These are phyloP conservation scores for Zoanthus sansibaricus DNA, from an alignment of 92 coral and sea anemone genomes.

Conservation along the genomic window DNA sequence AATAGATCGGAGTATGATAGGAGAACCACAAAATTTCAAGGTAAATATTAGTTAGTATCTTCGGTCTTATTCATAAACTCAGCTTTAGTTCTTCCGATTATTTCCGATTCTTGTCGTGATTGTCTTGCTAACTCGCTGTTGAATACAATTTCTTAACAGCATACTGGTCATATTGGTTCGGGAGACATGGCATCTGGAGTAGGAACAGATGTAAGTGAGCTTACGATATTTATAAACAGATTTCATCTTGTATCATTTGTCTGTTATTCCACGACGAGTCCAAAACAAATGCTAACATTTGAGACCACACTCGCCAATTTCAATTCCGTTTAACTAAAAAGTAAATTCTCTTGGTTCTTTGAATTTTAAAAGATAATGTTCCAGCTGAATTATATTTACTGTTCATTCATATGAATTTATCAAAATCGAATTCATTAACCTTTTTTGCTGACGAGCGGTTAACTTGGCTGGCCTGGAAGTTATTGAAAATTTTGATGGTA, in stretches of 20 bases:
- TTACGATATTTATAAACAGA: conserved; percentile 13
- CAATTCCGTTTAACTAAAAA: conserved; percentile 20
- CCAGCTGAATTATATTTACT: not conserved
- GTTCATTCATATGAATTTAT: not conserved
- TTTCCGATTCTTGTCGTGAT: not conserved
- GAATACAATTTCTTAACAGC: conserved; percentile 60
- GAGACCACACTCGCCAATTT: conserved; percentile 1
- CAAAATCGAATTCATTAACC: not conserved
- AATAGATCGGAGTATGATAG: conserved; percentile 86
- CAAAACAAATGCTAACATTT: conserved; percentile 19
- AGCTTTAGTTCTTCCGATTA: not conserved
- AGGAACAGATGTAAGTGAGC: conserved; percentile 83
- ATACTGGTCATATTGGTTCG: conserved; percentile 91
- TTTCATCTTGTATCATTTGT: conserved; percentile 5
- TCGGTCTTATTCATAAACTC: not conserved
- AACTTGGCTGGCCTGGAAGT: not conserved
- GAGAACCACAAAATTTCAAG: conserved; percentile 84
- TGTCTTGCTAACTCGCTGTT: not conserved
- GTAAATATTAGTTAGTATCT: conserved; percentile 44
- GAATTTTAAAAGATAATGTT: not conserved
- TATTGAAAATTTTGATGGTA: conserved; percentile 7
- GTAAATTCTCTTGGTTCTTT: not conserved
- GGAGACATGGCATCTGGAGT: conserved; percentile 95
- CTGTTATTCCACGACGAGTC: not conserved
- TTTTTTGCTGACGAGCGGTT: conserved; percentile 20